phyloP scores from a whole-genome alignment of 2,797 vertebrate genomes.

The Melanotaenia pygmaea region DNA sequence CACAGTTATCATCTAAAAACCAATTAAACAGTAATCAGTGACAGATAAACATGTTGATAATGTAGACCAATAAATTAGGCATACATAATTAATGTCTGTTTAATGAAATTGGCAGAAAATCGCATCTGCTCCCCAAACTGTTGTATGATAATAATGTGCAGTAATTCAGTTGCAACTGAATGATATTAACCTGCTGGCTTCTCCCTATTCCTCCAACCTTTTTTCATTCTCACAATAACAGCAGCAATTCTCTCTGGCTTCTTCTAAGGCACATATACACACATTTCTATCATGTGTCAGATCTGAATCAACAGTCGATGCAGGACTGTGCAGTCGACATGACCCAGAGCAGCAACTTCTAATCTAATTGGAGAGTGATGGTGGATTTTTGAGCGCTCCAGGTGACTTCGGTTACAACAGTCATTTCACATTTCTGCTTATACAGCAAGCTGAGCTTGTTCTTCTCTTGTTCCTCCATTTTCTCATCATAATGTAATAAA shows the following conservation, averaged over 20 bases:
- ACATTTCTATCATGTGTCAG: background rate
- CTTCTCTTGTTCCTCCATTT: background rate
- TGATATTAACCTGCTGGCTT: constrained; percentile 52
- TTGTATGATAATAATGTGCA: constrained; percentile 45
- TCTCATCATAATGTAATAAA: background rate
- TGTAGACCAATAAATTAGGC: constrained; percentile 67
- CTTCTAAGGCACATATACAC: background rate
- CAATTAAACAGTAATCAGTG: constrained; percentile 68
- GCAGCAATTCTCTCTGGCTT: constrained; percentile 14
- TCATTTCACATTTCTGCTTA: background rate
- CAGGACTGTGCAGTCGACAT: constrained; percentile 1
- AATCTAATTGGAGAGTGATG: constrained; percentile 7
- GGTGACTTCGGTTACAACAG: constrained; percentile 1
- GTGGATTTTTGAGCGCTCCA: background rate
- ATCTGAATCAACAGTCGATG: background rate
- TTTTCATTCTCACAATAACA: constrained; percentile 31
- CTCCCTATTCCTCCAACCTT: background rate
- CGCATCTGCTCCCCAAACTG: constrained; percentile 43
- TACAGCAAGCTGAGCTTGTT: background rate
- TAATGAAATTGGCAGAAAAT: constrained; percentile 67
- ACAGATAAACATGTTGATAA: constrained; percentile 73
- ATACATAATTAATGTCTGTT: constrained; percentile 70
- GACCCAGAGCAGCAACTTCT: background rate
- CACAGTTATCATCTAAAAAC: constrained; percentile 62
- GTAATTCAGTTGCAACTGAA: constrained; percentile 58